A percentile compares a stretch with the other conserved stretches of the same genome.
Evolutionary conservation across 2,888 invertebrate genomes (phyloP).

Genomic region (Phaonia tiefii): DNA sequence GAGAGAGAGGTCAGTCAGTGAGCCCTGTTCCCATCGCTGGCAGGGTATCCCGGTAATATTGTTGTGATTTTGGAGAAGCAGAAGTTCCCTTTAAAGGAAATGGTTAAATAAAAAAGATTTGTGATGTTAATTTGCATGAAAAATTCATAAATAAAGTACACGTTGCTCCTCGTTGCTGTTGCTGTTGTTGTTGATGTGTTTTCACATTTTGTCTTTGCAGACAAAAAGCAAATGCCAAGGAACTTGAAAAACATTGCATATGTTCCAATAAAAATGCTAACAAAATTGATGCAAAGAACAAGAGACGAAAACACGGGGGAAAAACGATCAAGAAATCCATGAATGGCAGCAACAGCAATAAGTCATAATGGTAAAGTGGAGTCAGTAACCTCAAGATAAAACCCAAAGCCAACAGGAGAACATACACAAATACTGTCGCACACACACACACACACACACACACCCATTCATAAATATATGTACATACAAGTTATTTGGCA

Average conservation of each 20-base stretch:
- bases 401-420: slow-evolving; percentile 20
- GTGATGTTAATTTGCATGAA: slow-evolving; percentile 65
- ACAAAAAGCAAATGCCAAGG: not conserved
- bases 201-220: slow-evolving; percentile 8
- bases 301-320: slow-evolving; percentile 26
- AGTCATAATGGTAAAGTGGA: slow-evolving; percentile 58
- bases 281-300: slow-evolving; percentile 17
- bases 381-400: slow-evolving; percentile 61
- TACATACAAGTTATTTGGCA: not conserved
- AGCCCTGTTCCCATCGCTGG: not conserved
- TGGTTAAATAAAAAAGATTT: slow-evolving; percentile 46
- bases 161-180: slow-evolving; percentile 29
- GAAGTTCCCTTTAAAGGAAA: slow-evolving; percentile 17
- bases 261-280: slow-evolving; percentile 51
- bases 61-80: slow-evolving; percentile 10
- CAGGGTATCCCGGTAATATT: not conserved
- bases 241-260: slow-evolving; percentile 58
- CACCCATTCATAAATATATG: too few species aligned
- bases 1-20: not conserved
- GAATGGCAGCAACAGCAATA: slow-evolving; percentile 62
- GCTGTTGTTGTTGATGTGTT: not conserved
- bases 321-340: slow-evolving; percentile 24
- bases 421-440: not conserved
- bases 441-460: not conserved
- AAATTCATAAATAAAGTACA: slow-evolving; percentile 67